These are phyloP conservation scores for Pelodytes ibericus DNA, from an alignment of 2,797 vertebrate genomes.

Conservation along the genomic window DNA sequence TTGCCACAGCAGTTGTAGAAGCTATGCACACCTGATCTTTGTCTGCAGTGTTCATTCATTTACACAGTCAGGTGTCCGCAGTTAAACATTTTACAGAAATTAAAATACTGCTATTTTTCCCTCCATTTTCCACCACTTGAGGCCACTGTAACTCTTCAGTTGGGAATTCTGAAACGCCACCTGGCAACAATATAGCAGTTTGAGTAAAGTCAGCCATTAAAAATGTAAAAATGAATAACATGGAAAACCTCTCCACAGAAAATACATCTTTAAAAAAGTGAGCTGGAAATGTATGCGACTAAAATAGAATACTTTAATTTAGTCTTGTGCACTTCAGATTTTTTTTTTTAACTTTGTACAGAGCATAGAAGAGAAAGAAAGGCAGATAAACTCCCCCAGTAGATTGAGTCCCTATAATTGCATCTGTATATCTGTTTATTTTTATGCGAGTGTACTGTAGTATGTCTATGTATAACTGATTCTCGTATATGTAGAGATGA, in stretches of 20 bases:
- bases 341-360: background rate
- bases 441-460: no score
- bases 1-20: no score
- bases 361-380: no score
- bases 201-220: constrained; percentile 10
- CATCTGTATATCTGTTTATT: background rate
- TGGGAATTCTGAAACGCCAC: background rate
- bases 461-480: background rate
- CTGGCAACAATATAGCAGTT: constrained; percentile 25
- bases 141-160: background rate
- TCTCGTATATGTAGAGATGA: background rate
- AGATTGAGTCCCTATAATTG: no score
- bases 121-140: constrained; percentile 20
- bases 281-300: background rate
- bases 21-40: no score
- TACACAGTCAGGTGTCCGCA: no score
- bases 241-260: no score
- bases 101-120: no score
- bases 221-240: background rate
- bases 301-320: background rate
- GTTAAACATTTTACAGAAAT: no score
- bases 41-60: no score
- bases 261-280: background rate
- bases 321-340: background rate
- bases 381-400: no score